Base-by-base conservation (phyloP, 2,888 invertebrate genomes). In the Melinopterus prodromus region DNA sequence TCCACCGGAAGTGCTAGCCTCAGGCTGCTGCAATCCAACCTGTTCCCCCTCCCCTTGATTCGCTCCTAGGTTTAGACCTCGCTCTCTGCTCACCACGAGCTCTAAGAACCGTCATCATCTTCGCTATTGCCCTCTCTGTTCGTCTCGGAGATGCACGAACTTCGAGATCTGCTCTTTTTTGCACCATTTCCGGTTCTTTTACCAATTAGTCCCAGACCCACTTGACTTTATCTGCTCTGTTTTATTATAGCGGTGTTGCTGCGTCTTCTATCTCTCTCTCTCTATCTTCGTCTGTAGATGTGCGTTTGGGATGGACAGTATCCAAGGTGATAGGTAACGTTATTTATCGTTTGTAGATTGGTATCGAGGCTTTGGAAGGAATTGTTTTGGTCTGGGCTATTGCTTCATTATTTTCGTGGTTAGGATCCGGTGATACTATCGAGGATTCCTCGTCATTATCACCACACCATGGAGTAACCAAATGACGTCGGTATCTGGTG, bases 1-100 rank as follows among this genome's bases (percentile, higher is more conserved):
- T 85, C 86, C 86, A 86, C 87, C 88, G 87, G 87, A 88, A 88
- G 87, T 87, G 85, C 83, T 83, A 83, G 84, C 86, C 85, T 84
- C 84, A 86, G 85, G 84, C 86, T 85, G 86, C 85, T 86, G 84
- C 84, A 86, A 85, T 84, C 84, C 84, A 82, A 84, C 84, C 82
- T 83, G 77, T 81, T 81, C 82, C 82, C 81, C 83, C 81, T 81
- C 82, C 71, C 83, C 84, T 78, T 82, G 77, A 77, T 77, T 77
- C 69, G 76, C 76, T 78, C 75, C 70, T 80, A 71, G 75, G 72
- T 26, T 78, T 74, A 35, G 35, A 53, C 53, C 12, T 9, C 53
- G 7, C 53, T 9, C 53, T 53, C 53, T 38, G 38, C 9, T 35
- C 37, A 26, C n/a, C 74, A 36, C 35, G 37, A 35, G 74, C 74